Percentiles rank a stretch among this genome's conserved stretches.
phyloP scores from a whole-genome alignment of 2,888 invertebrate species.

The Argynnis bischoffii region DNA sequence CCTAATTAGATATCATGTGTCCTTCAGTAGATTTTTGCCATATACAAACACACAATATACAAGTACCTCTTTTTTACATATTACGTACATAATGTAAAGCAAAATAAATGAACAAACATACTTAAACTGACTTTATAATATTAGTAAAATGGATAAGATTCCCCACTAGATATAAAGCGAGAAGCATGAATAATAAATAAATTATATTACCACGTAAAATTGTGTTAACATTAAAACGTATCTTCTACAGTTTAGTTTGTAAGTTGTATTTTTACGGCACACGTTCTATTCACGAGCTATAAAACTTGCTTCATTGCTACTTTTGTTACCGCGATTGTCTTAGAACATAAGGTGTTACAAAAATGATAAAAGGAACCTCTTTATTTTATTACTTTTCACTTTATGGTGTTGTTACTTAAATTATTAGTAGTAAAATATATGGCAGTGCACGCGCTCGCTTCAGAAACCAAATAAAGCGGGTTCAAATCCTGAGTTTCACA shows the following conservation, averaged over 20 bases:
- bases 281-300: conserved; percentile 18
- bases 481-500: too few relatives aligned
- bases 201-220: not conserved
- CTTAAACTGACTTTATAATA: too few relatives aligned
- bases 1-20: too few relatives aligned
- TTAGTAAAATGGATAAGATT: too few relatives aligned
- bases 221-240: conserved; percentile 12
- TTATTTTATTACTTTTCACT: not conserved
- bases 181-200: not conserved
- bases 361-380: not conserved
- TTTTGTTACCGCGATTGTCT: conserved; percentile 19
- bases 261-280: conserved; percentile 8
- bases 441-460: too few relatives aligned
- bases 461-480: too few relatives aligned
- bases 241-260: conserved; percentile 2
- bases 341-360: not conserved
- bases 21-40: too few relatives aligned
- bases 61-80: too few relatives aligned
- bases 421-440: not conserved
- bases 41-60: too few relatives aligned
- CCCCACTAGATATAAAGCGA: too few relatives aligned
- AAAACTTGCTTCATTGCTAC: conserved; percentile 23
- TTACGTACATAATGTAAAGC: too few relatives aligned
- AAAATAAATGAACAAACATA: too few relatives aligned
- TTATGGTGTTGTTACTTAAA: conserved; percentile 1